These are phyloP conservation scores for Proteles cristata DNA, from an alignment of 2,113 vertebrate genomes.

Conservation along the genomic window DNA sequence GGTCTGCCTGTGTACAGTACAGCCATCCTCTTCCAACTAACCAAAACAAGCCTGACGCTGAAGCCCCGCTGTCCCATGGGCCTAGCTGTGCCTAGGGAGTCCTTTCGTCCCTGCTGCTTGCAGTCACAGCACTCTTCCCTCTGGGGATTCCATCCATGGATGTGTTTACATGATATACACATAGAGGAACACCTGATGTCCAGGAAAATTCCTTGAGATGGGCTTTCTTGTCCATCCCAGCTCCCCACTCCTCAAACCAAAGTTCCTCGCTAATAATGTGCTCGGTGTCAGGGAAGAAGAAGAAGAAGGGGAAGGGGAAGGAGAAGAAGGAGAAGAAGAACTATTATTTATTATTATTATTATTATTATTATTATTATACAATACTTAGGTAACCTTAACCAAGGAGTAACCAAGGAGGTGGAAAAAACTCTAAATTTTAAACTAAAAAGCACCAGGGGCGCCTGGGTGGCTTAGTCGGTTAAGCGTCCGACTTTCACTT, in stretches of 20 bases:
- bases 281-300: not conserved
- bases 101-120: not conserved
- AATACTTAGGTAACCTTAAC: not conserved
- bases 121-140: slow-evolving; percentile 44
- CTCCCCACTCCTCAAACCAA: not conserved
- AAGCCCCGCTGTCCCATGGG: slow-evolving; percentile 86
- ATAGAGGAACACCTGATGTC: slow-evolving; percentile 79
- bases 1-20: slow-evolving; percentile 92
- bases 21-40: slow-evolving; percentile 92
- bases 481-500: too few relatives aligned
- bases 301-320: not conserved
- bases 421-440: not conserved
- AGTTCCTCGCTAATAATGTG: slow-evolving; percentile 63
- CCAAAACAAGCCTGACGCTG: slow-evolving; percentile 92
- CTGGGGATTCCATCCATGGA: slow-evolving; percentile 79
- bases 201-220: slow-evolving; percentile 68
- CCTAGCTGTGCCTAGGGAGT: not conserved
- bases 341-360: too few relatives aligned
- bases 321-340: not conserved
- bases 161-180: slow-evolving; percentile 82
- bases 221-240: not conserved
- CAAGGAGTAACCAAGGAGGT: not conserved
- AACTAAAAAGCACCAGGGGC: not conserved
- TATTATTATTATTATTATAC: too few relatives aligned
- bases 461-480: too few relatives aligned